Percentiles rank a stretch among this genome's conserved stretches.
Evolutionary conservation across 2,113 vertebrate species (phyloP).

Genomic region (Cheilinus undulatus): DNA sequence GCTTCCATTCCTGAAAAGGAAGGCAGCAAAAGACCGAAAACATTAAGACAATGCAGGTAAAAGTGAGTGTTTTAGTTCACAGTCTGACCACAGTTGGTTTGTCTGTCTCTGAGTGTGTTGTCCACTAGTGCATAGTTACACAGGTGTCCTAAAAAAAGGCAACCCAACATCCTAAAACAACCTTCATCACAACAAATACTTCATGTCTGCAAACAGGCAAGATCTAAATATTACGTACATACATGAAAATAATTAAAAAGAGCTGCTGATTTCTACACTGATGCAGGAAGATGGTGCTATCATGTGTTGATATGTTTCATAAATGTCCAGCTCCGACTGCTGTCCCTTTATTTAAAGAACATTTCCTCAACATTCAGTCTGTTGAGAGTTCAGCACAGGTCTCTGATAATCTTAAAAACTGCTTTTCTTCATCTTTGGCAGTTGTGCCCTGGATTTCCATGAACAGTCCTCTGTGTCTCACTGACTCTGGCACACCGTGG

Average conservation of each 20-base stretch:
- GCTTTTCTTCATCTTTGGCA: not conserved
- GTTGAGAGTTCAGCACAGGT: slow-evolving; percentile 16
- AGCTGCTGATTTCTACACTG: slow-evolving; percentile 12
- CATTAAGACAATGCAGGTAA: slow-evolving; percentile 47
- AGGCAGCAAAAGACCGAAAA: slow-evolving; percentile 36
- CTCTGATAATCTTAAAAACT: slow-evolving; percentile 12
- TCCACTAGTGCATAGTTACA: slow-evolving; percentile 38
- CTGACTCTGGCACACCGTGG: slow-evolving; percentile 76
- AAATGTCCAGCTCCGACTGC: slow-evolving; percentile 30
- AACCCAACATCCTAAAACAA: slow-evolving; percentile 45
- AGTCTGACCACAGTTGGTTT: slow-evolving; percentile 41
- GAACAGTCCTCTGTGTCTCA: slow-evolving; percentile 27
- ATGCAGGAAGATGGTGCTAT: slow-evolving; percentile 10
- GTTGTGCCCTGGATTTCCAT: not conserved
- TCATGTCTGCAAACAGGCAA: slow-evolving; percentile 32
- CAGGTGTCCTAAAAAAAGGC: slow-evolving; percentile 26
- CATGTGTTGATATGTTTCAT: not conserved
- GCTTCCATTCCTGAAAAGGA: slow-evolving; percentile 50
- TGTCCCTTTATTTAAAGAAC: slow-evolving; percentile 20
- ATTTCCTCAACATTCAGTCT: slow-evolving; percentile 7
- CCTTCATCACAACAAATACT: slow-evolving; percentile 29
- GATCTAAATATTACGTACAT: slow-evolving; percentile 39
- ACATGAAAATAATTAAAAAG: slow-evolving; percentile 32
- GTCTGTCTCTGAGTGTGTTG: slow-evolving; percentile 29
- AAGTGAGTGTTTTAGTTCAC: slow-evolving; percentile 43